Evolutionary conservation across 2,797 vertebrate genomes (phyloP).

Genomic region (Eulemur rubriventer): DNA sequence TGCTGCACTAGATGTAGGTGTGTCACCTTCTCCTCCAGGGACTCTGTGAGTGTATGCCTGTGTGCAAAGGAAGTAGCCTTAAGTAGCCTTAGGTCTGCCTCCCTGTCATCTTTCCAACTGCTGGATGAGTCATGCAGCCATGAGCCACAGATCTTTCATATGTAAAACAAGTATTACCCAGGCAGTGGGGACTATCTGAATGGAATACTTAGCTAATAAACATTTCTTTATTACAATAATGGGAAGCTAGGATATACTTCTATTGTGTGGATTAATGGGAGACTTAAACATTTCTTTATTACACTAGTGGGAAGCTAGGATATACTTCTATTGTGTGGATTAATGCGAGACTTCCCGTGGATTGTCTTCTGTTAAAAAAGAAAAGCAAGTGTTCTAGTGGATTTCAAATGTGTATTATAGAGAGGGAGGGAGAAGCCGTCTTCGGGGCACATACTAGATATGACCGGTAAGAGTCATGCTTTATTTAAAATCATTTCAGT

Average conservation of each 20-base stretch:
- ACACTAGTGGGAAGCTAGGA: not conserved
- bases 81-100: not conserved
- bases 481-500: not conserved
- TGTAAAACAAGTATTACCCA: not conserved
- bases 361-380: not conserved
- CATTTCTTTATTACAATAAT: not conserved
- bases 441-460: not conserved
- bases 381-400: not conserved
- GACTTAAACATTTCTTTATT: not conserved
- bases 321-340: not conserved
- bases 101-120: no score
- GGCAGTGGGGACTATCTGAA: not conserved
- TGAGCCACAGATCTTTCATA: not conserved
- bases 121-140: not conserved
- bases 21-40: not conserved
- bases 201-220: not conserved
- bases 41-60: not conserved
- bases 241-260: not conserved
- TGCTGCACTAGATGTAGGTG: accelerated
- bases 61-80: not conserved
- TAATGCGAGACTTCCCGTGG: not conserved
- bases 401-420: not conserved
- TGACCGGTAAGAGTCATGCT: not conserved
- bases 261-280: not conserved
- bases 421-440: not conserved